A percentile compares a stretch with the other conserved stretches of the same genome.
These are phyloP conservation scores for Polydrusus pterygomalis DNA, from an alignment of 2,888 invertebrate species.

Conservation along the genomic window DNA sequence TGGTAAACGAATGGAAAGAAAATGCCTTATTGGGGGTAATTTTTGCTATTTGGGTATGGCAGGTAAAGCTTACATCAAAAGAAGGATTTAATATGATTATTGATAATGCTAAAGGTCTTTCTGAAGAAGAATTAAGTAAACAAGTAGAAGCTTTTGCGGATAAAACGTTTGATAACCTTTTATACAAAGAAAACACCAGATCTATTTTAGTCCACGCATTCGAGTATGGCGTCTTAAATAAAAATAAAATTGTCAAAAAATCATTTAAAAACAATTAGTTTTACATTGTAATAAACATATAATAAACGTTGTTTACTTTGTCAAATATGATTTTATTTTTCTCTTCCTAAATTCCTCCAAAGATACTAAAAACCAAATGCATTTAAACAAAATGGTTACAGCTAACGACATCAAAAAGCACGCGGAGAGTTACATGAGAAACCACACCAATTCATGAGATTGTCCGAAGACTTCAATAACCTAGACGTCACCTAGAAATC, in stretches of 20 bases:
- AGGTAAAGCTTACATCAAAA: conserved; percentile 41
- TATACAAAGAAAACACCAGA: conserved; percentile 4
- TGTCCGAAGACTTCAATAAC: conserved; percentile 34
- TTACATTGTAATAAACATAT: no score
- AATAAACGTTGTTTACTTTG: no score
- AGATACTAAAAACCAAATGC: no score
- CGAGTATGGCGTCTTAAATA: background rate
- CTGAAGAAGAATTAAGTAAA: background rate
- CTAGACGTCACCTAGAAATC: conserved; percentile 47
- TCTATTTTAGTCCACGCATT: background rate
- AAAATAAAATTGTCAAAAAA: background rate
- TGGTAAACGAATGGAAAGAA: conserved; percentile 52
- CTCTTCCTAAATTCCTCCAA: no score
- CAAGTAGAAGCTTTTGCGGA: background rate
- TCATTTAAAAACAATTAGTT: background rate
- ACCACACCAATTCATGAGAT: conserved; percentile 60
- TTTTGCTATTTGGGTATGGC: conserved; percentile 28
- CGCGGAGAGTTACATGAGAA: background rate
- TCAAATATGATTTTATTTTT: no score
- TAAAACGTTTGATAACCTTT: background rate
- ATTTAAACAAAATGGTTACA: background rate
- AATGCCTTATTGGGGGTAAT: conserved; percentile 44
- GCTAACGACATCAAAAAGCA: no score
- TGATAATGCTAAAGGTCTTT: background rate
- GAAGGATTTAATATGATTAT: conserved; percentile 2